These are phyloP conservation scores for Megaceryle alcyon DNA, from an alignment of 2,797 vertebrate species.

Conservation along the genomic window DNA sequence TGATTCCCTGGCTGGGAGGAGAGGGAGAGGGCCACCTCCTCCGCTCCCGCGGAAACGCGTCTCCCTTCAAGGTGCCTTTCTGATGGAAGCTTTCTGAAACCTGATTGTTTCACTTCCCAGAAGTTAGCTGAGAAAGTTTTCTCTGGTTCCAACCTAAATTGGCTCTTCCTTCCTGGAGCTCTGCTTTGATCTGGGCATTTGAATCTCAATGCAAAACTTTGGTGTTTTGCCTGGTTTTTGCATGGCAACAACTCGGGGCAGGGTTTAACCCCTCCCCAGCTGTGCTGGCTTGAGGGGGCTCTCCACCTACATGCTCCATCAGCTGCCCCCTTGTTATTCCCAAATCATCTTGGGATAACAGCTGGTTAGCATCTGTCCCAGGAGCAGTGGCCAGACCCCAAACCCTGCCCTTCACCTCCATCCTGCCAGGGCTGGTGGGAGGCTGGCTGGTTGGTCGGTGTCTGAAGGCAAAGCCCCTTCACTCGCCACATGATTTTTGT, in stretches of 20 bases:
- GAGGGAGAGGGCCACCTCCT: not conserved
- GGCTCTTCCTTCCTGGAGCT: slow-evolving; percentile 57
- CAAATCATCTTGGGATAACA: fast-evolving
- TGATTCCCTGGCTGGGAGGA: not conserved
- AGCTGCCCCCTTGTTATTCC: not conserved
- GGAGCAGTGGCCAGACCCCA: fast-evolving
- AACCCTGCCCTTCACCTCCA: not conserved
- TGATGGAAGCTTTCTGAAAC: slow-evolving; percentile 15
- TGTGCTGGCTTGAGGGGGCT: fast-evolving
- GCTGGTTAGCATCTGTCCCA: not conserved
- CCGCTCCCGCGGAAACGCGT: not conserved
- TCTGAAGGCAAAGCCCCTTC: not conserved
- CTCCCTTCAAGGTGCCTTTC: not conserved
- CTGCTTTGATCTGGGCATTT: slow-evolving; percentile 61
- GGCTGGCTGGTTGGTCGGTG: not conserved
- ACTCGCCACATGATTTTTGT: not conserved
- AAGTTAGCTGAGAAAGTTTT: slow-evolving; percentile 61
- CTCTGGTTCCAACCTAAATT: slow-evolving; percentile 58
- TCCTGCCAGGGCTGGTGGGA: not conserved
- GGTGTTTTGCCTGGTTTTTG: not conserved
- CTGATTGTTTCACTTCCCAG: slow-evolving; percentile 47
- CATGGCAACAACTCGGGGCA: not conserved
- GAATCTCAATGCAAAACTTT: slow-evolving; percentile 30
- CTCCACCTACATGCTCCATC: fast-evolving
- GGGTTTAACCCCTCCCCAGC: slow-evolving; percentile 11